phyloP scores from a whole-genome alignment of 2,113 vertebrate species.

The Pollimyrus isidori region DNA sequence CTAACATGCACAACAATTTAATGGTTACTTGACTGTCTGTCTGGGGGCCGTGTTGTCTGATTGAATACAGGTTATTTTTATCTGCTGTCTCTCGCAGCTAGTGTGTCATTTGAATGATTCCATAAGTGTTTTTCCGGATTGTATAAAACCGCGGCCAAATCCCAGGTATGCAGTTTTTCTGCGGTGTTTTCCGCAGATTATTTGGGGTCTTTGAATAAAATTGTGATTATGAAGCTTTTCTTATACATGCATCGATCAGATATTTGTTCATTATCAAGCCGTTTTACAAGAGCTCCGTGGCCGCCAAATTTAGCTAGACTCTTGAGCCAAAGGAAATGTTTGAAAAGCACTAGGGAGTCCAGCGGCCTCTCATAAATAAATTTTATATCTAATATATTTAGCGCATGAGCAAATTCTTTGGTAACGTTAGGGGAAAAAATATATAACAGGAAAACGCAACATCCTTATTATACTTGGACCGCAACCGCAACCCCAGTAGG shows the following conservation, averaged over 20 bases:
- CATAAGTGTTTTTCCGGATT: conserved; percentile 25
- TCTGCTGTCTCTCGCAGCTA: conserved; percentile 74
- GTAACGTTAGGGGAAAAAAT: not conserved
- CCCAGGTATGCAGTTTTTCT: not conserved
- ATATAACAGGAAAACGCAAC: not conserved
- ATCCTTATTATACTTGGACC: not conserved
- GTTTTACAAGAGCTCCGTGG: not conserved
- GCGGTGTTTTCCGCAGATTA: not conserved
- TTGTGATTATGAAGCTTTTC: not conserved
- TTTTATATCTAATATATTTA: not conserved
- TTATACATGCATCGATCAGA: not conserved
- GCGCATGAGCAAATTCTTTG: not conserved
- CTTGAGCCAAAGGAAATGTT: not conserved
- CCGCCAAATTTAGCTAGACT: not conserved
- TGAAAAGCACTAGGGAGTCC: not conserved
- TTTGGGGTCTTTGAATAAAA: not conserved
- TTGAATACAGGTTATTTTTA: conserved; percentile 84
- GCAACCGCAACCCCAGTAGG: not conserved
- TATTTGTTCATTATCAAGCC: not conserved
- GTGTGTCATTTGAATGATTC: conserved; percentile 73
- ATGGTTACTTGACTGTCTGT: conserved; percentile 97
- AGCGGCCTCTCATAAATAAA: not conserved
- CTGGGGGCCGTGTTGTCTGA: conserved; percentile 76
- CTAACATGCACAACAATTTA: conserved; percentile 43
- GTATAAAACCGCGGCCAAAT: conserved; percentile 17